Percentiles rank a stretch among this genome's conserved stretches.
Conservation (phyloP, 2,797 vertebrate genomes). For the Vespertilio murinus region DNA sequence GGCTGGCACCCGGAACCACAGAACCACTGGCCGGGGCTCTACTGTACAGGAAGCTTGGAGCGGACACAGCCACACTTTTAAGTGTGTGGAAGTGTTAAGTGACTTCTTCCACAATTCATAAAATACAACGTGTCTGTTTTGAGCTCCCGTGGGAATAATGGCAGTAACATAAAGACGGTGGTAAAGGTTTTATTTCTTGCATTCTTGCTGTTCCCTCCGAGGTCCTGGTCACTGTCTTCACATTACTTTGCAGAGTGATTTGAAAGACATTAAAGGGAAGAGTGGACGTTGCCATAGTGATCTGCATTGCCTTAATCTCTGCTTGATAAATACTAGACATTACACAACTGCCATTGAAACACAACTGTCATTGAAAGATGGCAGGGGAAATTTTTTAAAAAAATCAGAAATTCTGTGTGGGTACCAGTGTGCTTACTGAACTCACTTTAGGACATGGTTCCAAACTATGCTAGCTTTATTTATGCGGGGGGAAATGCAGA, state of each 20-base stretch:
- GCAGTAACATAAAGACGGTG: slow-evolving; percentile 1
- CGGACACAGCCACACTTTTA: slow-evolving; percentile 38
- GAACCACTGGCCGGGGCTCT: not conserved
- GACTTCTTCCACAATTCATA: slow-evolving; percentile 50
- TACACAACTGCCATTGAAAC: not conserved
- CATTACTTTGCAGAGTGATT: not conserved
- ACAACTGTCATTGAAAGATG: not conserved
- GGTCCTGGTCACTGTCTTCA: not conserved
- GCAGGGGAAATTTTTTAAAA: not conserved
- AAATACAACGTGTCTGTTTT: slow-evolving; percentile 56
- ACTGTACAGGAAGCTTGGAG: not conserved
- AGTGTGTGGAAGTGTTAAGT: slow-evolving; percentile 56
- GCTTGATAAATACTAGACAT: not conserved
- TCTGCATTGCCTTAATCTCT: not conserved
- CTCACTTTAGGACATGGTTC: not conserved
- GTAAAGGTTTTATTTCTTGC: not conserved
- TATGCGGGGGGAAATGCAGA: not conserved
- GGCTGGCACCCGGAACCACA: slow-evolving; percentile 30
- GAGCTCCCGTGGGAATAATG: not conserved
- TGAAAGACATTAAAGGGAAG: not conserved
- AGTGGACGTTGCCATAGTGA: not conserved
- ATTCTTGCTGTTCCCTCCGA: not conserved
- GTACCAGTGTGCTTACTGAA: not conserved
- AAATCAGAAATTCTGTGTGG: not conserved
- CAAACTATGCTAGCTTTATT: not conserved